Evolutionary conservation across 2,797 vertebrate genomes (phyloP).

Genomic region (Parambassis ranga): DNA sequence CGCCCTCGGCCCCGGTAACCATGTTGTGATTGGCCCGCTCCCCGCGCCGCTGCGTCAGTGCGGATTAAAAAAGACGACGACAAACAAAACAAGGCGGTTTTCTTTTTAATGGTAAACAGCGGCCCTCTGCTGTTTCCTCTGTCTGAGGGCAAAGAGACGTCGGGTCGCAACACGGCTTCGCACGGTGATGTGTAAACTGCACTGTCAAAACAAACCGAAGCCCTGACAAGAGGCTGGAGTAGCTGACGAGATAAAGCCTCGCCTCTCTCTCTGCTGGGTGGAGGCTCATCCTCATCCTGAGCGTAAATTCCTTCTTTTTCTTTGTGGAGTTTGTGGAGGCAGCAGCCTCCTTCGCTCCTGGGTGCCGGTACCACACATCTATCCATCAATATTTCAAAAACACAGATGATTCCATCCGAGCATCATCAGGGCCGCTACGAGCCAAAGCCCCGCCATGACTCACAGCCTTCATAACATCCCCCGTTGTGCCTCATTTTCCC

Average conservation of each 20-base stretch:
- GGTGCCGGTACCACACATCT: conserved; percentile 21
- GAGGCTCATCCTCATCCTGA: not conserved
- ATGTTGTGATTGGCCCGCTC: conserved; percentile 41
- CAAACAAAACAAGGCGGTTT: conserved; percentile 6
- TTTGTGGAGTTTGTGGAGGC: not conserved
- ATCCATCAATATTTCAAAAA: conserved; percentile 20
- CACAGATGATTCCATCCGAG: not conserved
- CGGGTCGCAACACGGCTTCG: not conserved
- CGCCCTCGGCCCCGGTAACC: not conserved
- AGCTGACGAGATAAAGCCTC: too few species aligned
- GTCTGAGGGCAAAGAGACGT: not conserved
- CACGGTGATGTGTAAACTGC: not conserved
- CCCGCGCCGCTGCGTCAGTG: not conserved
- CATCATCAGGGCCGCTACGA: conserved; percentile 5
- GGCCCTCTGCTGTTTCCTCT: not conserved
- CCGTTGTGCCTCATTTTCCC: not conserved
- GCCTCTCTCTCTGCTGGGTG: not conserved
- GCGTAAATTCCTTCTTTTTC: not conserved
- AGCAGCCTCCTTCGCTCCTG: not conserved
- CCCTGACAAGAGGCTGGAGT: too few species aligned
- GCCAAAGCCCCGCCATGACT: conserved; percentile 19
- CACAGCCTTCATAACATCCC: conserved; percentile 9
- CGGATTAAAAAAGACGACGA: not conserved
- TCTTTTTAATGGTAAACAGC: not conserved
- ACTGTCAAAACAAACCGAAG: conserved; percentile 8